Evolutionary conservation across 2,113 vertebrate species (phyloP).

Genomic region (Engraulis encrasicolus): DNA sequence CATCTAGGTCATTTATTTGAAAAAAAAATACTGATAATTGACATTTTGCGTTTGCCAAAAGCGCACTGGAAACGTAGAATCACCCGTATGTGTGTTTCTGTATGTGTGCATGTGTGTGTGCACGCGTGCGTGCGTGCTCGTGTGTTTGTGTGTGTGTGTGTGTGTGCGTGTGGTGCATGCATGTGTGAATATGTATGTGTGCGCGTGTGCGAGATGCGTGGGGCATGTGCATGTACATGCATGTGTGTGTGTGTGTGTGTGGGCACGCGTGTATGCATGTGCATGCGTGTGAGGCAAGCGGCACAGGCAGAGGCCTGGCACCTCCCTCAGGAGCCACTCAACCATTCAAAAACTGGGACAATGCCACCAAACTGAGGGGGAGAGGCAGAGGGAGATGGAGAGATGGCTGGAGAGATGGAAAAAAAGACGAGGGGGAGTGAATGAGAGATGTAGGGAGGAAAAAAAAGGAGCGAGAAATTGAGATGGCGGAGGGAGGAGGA

Average conservation of each 20-base stretch:
- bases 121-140: too few species aligned
- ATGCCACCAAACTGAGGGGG: slow-evolving; percentile 43
- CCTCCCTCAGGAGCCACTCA: slow-evolving; percentile 66
- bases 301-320: slow-evolving; percentile 23
- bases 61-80: too few species aligned
- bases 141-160: too few species aligned
- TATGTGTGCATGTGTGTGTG: neutral
- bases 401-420: slow-evolving; percentile 14
- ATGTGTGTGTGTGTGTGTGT: too few species aligned
- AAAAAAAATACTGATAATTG: too few species aligned
- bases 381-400: slow-evolving; percentile 22
- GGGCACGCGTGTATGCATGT: too few species aligned
- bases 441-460: slow-evolving; percentile 28
- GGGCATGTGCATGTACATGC: too few species aligned
- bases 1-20: too few species aligned
- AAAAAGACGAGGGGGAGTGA: neutral
- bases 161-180: too few species aligned
- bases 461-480: slow-evolving; percentile 33
- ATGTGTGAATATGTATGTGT: neutral
- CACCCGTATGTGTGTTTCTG: too few species aligned
- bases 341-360: slow-evolving; percentile 68
- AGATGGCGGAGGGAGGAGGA: slow-evolving; percentile 24
- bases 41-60: too few species aligned
- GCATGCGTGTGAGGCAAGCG: slow-evolving; percentile 24
- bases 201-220: too few species aligned